Percentiles rank a stretch among this genome's conserved stretches.
Evolutionary conservation across 2,113 vertebrate genomes (phyloP).

Genomic region (Nycticebus coucang): DNA sequence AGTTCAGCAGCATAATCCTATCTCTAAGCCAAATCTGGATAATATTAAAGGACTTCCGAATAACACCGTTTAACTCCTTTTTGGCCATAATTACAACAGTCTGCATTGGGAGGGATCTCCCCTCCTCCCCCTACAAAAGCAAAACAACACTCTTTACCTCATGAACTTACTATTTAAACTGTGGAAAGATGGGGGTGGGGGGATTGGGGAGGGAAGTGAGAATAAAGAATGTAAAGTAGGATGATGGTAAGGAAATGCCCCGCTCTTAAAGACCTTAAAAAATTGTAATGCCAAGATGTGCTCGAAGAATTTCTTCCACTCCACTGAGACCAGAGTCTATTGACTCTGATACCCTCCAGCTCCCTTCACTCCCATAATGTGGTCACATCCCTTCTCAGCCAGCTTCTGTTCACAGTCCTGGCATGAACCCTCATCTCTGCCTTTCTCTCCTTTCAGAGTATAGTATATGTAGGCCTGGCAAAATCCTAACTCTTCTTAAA

Average conservation of each 20-base stretch:
- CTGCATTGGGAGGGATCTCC: background rate
- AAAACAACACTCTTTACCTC: background rate
- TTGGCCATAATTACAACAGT: background rate
- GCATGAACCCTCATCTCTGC: background rate
- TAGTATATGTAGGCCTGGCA: background rate
- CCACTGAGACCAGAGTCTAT: background rate
- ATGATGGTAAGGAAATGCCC: background rate
- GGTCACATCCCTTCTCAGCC: background rate
- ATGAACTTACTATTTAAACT: background rate
- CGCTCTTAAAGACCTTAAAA: background rate
- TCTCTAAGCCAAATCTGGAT: slow-evolving; percentile 58
- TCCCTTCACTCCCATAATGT: too few relatives aligned
- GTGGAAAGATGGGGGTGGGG: background rate
- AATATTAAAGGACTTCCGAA: slow-evolving; percentile 50
- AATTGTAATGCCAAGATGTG: background rate
- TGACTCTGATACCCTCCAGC: background rate
- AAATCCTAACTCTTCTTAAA: background rate
- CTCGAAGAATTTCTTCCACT: background rate
- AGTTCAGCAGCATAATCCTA: slow-evolving; percentile 52
- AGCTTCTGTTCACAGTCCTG: background rate
- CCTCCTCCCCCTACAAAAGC: background rate
- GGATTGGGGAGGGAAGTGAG: too few relatives aligned
- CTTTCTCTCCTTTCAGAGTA: background rate
- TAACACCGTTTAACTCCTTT: slow-evolving; percentile 41
- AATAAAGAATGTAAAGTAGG: background rate